Base-by-base conservation (phyloP, 2,797 vertebrate genomes). In the Enteromius afrohamiltoni region DNA sequence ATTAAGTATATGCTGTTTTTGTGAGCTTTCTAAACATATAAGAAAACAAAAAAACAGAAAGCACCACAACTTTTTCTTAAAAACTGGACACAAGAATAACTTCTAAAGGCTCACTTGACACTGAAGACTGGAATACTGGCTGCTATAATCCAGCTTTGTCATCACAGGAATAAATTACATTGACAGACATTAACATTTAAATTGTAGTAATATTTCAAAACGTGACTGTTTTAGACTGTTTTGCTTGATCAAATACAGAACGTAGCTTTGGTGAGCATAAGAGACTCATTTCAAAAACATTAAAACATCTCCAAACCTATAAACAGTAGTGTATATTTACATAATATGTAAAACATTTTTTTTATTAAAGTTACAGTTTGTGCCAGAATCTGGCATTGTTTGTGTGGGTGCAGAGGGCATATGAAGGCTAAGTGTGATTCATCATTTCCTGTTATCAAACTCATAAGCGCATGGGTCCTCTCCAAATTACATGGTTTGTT, bases 401-500 rank as follows among this genome's bases (percentile, higher is more conserved):
- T 78, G 55, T 70, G 31, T 29, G 45, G 34, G 51, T 19, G 40
- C 40, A 77, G 79, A 73, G 79, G 67, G 80, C 80, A 79, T 68
- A 21, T 83, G 80, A 79, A 75, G 68, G 76, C 60, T 64, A 82
- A 68, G 31, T 47, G 81, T 74, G 40, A 67, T 75, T 74, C 34
- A 16, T 45, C 58, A 80, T 51, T 53, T 65, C 51, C 51, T 34
- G 74, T 68, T 45, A 60, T 78, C 77, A 85, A 45, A 76, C 58
- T 62, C 75, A 68, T 49, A 62, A 82, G 70, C 11, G 1, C 55
- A 73, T n/a, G 19, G 11, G 42, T 75, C 49, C 62, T 49, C 73
- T 78, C 40, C 74, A 82, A 68, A 81, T 85, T 49, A 85, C 79
- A 86, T 70, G 85, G 78, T 78, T 86, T 73, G 67, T 87, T 84